A percentile compares a stretch with the other conserved stretches of the same genome.
These are phyloP conservation scores for Sipha maydis DNA, from an alignment of 2,888 invertebrate genomes.

Conservation along the genomic window DNA sequence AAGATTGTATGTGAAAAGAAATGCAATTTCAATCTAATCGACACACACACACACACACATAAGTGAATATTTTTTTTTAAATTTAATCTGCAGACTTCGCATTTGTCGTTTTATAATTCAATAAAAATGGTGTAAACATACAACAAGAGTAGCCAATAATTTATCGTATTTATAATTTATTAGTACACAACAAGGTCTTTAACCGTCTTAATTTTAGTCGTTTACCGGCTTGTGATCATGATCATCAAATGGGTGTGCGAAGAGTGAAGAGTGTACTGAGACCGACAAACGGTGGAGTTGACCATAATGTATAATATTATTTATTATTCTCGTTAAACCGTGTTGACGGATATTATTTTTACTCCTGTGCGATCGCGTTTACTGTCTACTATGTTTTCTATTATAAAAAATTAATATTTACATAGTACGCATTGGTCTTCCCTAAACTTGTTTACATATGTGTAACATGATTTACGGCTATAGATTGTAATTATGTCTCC, in stretches of 20 bases:
- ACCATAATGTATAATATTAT: not conserved
- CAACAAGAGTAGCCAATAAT: too few species aligned
- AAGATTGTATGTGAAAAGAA: not conserved
- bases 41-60: not conserved
- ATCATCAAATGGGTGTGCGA: not conserved
- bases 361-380: not conserved
- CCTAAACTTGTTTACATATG: not conserved
- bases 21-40: not conserved
- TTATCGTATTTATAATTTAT: too few species aligned
- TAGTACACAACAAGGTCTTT: not conserved
- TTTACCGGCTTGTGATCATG: not conserved
- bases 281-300: too few species aligned
- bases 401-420: conserved; percentile 18
- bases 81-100: not conserved
- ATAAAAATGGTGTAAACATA: not conserved
- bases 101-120: not conserved
- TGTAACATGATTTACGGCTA: conserved; percentile 22
- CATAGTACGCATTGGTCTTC: not conserved
- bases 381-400: not conserved
- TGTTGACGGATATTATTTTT: conserved; percentile 20
- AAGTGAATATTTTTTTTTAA: not conserved
- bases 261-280: not conserved
- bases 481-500: conserved; percentile 36
- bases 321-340: conserved; percentile 17
- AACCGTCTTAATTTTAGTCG: conserved; percentile 24